Conservation (phyloP, 2,113 vertebrate species). For the Aldabrachelys gigantea region DNA sequence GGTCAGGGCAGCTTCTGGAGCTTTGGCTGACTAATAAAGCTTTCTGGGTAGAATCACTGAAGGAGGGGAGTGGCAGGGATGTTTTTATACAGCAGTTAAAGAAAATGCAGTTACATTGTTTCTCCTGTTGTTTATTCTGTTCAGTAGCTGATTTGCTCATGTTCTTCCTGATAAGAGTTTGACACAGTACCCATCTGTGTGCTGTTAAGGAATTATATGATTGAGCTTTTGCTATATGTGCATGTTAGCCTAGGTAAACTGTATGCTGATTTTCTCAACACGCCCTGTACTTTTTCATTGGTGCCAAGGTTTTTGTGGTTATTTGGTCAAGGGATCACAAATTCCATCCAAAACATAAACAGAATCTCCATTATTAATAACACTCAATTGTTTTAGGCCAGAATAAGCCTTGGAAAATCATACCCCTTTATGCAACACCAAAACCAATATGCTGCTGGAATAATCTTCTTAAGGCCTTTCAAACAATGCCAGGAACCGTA, state of each 20-base stretch:
- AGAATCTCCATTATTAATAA: neutral
- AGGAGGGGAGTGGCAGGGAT: neutral
- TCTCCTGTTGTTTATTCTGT: neutral
- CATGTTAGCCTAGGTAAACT: neutral
- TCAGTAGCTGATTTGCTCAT: neutral
- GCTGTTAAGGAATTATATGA: neutral
- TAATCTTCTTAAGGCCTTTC: constrained; percentile 31
- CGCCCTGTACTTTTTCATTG: neutral
- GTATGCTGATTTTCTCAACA: neutral
- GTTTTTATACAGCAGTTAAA: neutral
- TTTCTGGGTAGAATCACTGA: neutral
- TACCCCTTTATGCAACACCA: neutral
- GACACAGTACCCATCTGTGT: neutral
- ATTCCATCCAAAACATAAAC: constrained; percentile 11
- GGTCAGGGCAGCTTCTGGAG: neutral
- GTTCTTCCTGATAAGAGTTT: neutral
- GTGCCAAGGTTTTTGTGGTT: neutral
- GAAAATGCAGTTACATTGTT: rapidly evolving
- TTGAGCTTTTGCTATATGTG: neutral
- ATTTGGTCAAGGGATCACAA: constrained; percentile 29
- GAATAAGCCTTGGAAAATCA: constrained; percentile 26
- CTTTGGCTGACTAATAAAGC: neutral
- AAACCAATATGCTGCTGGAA: constrained; percentile 26
- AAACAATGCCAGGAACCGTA: constrained; percentile 38
- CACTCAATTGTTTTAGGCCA: neutral